Conservation (phyloP, 2,113 vertebrate species). For the Erythrocercus mccallii region DNA sequence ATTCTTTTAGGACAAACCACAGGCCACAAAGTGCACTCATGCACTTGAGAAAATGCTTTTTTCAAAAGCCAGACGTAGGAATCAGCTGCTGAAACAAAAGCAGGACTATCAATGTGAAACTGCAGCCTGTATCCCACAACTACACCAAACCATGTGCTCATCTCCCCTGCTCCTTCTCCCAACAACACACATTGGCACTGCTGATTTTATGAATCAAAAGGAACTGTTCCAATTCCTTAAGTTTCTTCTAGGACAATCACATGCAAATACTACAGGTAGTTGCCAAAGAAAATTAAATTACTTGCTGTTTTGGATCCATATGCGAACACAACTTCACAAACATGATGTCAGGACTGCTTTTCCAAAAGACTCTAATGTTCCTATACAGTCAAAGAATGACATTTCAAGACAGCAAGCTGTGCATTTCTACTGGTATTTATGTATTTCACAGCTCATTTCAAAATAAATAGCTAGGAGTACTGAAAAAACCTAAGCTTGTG, state of each 20-base stretch:
- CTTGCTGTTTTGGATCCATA: not conserved
- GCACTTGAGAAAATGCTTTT: not conserved
- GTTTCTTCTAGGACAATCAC: not conserved
- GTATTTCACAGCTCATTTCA: not conserved
- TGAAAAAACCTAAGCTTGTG: not conserved
- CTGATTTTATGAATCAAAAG: not conserved
- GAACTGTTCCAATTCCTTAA: not conserved
- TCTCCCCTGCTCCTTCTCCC: not conserved
- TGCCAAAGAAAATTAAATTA: not conserved
- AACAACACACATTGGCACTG: rapidly evolving
- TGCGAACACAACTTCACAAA: not conserved
- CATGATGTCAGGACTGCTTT: not conserved
- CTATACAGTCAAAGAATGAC: not conserved
- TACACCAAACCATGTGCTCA: no score
- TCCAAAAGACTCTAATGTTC: not conserved
- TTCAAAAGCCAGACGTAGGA: not conserved
- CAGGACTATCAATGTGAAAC: not conserved
- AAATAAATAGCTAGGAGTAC: not conserved
- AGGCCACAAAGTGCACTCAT: not conserved
- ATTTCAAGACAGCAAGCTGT: not conserved
- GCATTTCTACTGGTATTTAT: not conserved
- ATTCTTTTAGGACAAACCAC: not conserved
- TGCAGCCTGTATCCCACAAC: not conserved
- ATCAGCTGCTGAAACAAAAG: not conserved
- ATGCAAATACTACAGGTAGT: not conserved